Evolutionary conservation across 1,140 invertebrate species (phyloP).

Genomic region (Phocides pigmalion): DNA sequence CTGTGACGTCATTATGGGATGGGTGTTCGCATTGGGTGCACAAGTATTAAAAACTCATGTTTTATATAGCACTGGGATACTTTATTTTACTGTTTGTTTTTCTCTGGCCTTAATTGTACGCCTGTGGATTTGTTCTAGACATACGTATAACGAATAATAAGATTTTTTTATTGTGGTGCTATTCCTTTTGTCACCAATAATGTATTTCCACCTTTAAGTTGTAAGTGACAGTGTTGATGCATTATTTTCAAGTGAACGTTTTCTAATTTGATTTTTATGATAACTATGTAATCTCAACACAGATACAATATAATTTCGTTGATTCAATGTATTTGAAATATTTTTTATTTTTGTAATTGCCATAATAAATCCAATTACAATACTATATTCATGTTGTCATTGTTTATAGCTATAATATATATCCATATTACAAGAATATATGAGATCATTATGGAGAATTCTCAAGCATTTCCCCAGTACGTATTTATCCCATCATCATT

Average conservation of each 20-base stretch:
- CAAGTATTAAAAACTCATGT: constrained; percentile 65
- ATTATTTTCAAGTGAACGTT: constrained; percentile 32
- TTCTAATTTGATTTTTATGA: constrained; percentile 31
- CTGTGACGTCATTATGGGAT: constrained; percentile 24
- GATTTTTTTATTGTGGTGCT: constrained; percentile 73
- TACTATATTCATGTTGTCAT: neutral
- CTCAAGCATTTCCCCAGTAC: too few species aligned
- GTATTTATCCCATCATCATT: too few species aligned
- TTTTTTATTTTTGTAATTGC: constrained; percentile 22
- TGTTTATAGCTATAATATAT: neutral
- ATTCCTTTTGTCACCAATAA: constrained; percentile 66
- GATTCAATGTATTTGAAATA: constrained; percentile 13
- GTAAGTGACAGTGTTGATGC: constrained; percentile 47
- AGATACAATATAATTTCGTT: constrained; percentile 8
- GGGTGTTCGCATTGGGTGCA: constrained; percentile 40
- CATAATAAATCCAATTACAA: neutral
- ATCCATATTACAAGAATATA: too few species aligned
- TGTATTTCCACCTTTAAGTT: constrained; percentile 67
- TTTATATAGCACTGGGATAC: constrained; percentile 46
- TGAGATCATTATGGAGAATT: too few species aligned
- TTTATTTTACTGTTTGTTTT: constrained; percentile 48
- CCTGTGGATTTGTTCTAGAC: constrained; percentile 55
- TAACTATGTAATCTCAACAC: constrained; percentile 41
- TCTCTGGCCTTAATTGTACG: constrained; percentile 52
- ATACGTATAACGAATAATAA: constrained; percentile 57